Percentiles rank a stretch among this genome's conserved stretches.
These are phyloP conservation scores for Aporophyla nigra DNA, from an alignment of 2,888 invertebrate species.

Conservation along the genomic window DNA sequence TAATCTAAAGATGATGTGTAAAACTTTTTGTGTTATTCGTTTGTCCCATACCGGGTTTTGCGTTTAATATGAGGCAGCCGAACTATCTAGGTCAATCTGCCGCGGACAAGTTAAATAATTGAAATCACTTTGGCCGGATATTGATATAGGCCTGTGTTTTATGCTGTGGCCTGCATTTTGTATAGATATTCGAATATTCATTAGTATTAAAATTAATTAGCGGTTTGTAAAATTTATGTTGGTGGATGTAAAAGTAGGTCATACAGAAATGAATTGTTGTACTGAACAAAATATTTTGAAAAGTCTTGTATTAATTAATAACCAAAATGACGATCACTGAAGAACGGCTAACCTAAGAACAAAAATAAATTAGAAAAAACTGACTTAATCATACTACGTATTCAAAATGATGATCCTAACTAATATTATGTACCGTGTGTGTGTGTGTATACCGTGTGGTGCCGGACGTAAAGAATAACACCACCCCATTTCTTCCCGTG, in stretches of 20 bases:
- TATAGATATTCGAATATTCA: constrained; percentile 32
- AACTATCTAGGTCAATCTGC: constrained; percentile 76
- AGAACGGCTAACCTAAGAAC: neutral
- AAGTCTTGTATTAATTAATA: neutral
- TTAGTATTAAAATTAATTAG: constrained; percentile 43
- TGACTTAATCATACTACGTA: neutral
- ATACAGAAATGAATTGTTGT: neutral
- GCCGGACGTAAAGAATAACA: too few species aligned
- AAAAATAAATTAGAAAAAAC: neutral
- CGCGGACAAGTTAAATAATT: constrained; percentile 77
- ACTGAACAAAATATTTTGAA: neutral
- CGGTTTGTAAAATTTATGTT: constrained; percentile 35
- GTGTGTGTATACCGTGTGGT: too few species aligned
- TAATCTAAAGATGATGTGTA: neutral
- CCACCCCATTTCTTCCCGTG: too few species aligned
- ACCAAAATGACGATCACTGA: too few species aligned
- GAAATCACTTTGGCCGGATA: constrained; percentile 71
- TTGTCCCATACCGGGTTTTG: neutral
- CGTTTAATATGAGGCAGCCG: neutral
- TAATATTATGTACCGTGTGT: too few species aligned
- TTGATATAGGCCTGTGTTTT: constrained; percentile 49
- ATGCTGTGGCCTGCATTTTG: constrained; percentile 42
- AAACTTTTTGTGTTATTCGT: neutral
- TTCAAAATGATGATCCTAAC: neutral
- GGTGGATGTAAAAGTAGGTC: neutral